These are phyloP conservation scores for Rhabdornis inornatus DNA, from an alignment of 2,113 vertebrate genomes.

Conservation along the genomic window DNA sequence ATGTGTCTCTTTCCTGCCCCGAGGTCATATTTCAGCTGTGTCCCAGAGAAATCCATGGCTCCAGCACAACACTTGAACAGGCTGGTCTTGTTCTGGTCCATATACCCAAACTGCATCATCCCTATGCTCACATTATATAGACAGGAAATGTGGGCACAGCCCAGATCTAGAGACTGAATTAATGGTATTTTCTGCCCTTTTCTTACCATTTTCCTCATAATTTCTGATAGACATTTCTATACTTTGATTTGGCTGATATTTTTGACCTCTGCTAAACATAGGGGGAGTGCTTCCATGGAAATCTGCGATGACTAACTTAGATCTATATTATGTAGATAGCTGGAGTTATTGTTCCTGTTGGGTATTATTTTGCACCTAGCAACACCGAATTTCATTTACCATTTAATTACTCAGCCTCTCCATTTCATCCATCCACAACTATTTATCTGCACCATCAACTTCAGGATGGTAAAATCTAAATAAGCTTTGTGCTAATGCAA, in stretches of 20 bases:
- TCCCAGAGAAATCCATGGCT: not conserved
- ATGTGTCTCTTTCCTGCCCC: not conserved
- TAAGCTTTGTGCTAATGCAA: not conserved
- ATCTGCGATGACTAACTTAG: not conserved
- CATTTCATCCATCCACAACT: not conserved
- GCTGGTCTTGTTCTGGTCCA: not conserved
- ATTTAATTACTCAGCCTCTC: not conserved
- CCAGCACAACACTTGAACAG: not conserved
- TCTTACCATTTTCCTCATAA: not conserved
- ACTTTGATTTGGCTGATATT: not conserved
- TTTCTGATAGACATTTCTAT: not conserved
- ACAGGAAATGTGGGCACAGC: not conserved
- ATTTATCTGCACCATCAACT: constrained; percentile 2
- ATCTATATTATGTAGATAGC: not conserved
- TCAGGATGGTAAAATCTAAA: not conserved
- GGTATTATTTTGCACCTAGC: not conserved
- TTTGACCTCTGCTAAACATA: not conserved
- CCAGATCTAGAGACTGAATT: not conserved
- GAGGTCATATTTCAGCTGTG: not conserved
- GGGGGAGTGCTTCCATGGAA: not conserved
- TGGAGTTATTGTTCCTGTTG: not conserved
- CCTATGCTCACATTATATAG: accelerated
- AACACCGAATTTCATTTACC: not conserved
- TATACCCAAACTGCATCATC: not conserved
- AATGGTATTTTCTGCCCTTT: not conserved